Evolutionary conservation across 2,797 vertebrate species (phyloP).

Genomic region (Hozukius guyotensis): DNA sequence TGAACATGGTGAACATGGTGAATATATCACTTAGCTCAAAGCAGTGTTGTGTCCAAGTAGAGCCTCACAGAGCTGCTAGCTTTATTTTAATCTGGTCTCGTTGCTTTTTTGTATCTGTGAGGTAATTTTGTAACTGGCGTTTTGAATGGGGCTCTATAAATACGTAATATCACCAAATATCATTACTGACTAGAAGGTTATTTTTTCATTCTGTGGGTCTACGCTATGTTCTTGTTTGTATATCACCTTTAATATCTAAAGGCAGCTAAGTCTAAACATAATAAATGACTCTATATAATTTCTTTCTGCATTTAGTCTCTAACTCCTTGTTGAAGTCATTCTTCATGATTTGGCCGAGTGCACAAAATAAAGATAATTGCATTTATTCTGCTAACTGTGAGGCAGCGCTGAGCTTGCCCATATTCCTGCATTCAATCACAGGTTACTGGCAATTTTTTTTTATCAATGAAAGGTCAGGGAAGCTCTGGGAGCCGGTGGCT

Average conservation of each 20-base stretch:
- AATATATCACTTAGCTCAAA: no score
- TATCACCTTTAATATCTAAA: not conserved
- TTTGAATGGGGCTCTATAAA: not conserved
- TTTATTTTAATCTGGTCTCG: no score
- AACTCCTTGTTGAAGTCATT: not conserved
- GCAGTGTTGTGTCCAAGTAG: no score
- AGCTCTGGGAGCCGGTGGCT: not conserved
- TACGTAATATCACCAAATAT: not conserved
- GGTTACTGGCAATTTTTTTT: not conserved
- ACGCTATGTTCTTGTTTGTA: not conserved
- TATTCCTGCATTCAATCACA: conserved; percentile 1
- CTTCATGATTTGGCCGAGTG: not conserved
- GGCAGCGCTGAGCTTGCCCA: not conserved
- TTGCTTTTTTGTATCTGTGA: not conserved
- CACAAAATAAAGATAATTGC: conserved; percentile 1
- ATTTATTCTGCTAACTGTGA: not conserved
- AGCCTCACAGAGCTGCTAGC: no score
- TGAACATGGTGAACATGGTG: no score
- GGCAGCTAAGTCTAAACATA: not conserved
- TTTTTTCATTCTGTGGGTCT: not conserved
- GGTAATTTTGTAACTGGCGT: not conserved
- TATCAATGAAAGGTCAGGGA: conserved; percentile 37
- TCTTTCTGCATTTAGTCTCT: not conserved
- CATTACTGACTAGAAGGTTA: not conserved
- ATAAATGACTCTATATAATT: not conserved